A percentile compares a stretch with the other conserved stretches of the same genome.
Evolutionary conservation across 2,113 vertebrate genomes (phyloP).

Genomic region (Ellobius talpinus): DNA sequence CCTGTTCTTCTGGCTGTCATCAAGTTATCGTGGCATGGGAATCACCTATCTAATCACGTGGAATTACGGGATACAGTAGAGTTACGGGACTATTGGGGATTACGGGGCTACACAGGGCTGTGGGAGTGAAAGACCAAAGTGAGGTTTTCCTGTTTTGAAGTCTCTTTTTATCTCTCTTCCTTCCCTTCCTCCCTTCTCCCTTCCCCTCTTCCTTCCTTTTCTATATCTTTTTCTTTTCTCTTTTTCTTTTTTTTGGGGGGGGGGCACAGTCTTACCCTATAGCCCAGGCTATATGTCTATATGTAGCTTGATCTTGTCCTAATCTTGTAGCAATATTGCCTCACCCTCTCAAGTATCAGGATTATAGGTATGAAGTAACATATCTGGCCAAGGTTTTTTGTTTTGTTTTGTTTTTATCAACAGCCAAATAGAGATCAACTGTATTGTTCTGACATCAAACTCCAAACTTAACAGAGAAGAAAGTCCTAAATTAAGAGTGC

Average conservation of each 20-base stretch:
- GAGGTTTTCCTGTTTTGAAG: neutral
- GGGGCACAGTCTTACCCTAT: neutral
- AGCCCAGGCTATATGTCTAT: neutral
- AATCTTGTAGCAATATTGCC: neutral
- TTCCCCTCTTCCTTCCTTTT: neutral
- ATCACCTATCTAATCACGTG: neutral
- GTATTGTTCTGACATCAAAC: conserved; percentile 11
- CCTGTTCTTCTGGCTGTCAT: neutral
- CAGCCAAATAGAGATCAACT: neutral
- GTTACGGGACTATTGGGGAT: neutral
- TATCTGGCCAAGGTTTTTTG: neutral
- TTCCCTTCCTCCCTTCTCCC: rapidly evolving
- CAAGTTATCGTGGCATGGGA: neutral
- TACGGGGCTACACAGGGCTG: neutral
- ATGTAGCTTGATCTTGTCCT: neutral
- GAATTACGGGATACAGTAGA: neutral
- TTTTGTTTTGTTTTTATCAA: neutral
- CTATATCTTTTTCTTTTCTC: neutral
- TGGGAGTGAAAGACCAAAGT: neutral
- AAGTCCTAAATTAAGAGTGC: neutral
- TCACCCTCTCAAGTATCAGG: neutral
- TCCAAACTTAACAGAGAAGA: neutral
- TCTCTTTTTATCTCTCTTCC: neutral
- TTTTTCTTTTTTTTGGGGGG: neutral
- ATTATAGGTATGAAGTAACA: neutral